Evolutionary conservation across 2,888 invertebrate species (phyloP).

Genomic region (Nephrotoma flavescens): DNA sequence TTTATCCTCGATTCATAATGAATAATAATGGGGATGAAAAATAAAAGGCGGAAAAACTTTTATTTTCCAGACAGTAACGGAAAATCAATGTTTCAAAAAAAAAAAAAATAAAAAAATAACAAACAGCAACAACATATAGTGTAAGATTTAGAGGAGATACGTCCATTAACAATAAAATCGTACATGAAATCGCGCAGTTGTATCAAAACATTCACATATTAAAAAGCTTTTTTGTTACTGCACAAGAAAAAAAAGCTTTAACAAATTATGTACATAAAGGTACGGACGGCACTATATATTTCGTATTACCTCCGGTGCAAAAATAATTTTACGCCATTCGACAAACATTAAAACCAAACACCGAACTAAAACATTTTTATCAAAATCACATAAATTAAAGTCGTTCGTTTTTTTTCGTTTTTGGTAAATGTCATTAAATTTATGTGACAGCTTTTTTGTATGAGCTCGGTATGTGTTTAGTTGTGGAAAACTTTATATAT

Average conservation of each 20-base stretch:
- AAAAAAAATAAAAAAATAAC: too few species aligned
- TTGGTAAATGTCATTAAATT: neutral
- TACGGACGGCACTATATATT: neutral
- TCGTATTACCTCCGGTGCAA: neutral
- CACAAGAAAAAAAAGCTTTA: neutral
- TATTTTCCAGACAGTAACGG: neutral
- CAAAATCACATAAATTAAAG: neutral
- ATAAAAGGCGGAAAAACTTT: neutral
- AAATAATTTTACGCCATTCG: neutral
- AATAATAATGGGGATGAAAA: neutral
- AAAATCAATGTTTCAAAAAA: neutral
- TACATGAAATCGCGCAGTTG: neutral
- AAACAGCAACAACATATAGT: neutral
- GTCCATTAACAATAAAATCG: neutral
- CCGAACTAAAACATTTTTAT: neutral
- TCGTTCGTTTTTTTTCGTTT: neutral
- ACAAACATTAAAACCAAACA: neutral
- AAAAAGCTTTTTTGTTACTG: neutral
- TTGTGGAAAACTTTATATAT: neutral
- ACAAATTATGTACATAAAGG: neutral
- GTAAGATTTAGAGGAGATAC: neutral
- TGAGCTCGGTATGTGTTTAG: neutral
- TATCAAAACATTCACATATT: neutral
- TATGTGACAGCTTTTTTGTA: neutral
- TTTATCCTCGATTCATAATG: neutral